These are phyloP conservation scores for Cryptus armator DNA, from an alignment of 2,888 invertebrate genomes.

Conservation along the genomic window DNA sequence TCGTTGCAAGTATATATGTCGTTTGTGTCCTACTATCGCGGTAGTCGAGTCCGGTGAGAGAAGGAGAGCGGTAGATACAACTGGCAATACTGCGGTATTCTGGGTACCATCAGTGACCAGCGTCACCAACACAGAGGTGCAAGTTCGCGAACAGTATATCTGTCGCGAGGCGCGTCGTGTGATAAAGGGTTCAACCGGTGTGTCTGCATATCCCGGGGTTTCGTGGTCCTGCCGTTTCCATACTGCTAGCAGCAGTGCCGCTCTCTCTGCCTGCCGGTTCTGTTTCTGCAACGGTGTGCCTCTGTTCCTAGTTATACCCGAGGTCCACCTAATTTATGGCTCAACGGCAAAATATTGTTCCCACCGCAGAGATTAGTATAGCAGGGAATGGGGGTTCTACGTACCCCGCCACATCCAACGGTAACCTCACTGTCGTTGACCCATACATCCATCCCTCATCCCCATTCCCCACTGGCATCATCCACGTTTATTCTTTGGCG, in stretches of 20 bases:
- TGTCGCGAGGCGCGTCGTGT: conserved; percentile 74
- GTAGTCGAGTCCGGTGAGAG: conserved; percentile 10
- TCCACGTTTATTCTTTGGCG: conserved; percentile 64
- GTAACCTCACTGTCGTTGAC: conserved; percentile 34
- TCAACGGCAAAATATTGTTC: conserved; percentile 77
- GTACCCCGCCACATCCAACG: conserved; percentile 8
- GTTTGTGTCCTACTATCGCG: conserved; percentile 13
- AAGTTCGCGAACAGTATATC: conserved; percentile 75
- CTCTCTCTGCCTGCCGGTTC: conserved; percentile 46
- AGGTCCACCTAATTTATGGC: conserved; percentile 76
- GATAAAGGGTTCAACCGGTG: conserved; percentile 74
- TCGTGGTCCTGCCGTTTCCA: conserved; percentile 19
- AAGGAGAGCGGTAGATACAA: background rate
- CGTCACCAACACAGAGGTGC: conserved; percentile 65
- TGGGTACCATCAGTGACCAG: conserved; percentile 39
- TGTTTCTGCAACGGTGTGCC: conserved; percentile 41
- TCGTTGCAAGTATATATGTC: conserved; percentile 2
- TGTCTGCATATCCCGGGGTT: conserved; percentile 2
- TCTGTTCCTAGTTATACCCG: conserved; percentile 64
- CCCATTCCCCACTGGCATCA: conserved; percentile 14
- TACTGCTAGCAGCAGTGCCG: background rate
- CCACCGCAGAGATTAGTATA: conserved; percentile 77
- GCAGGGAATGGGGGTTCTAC: conserved; percentile 40
- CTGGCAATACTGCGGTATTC: conserved; percentile 8
- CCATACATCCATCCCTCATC: conserved; percentile 39